A percentile compares a stretch with the other conserved stretches of the same genome.
phyloP scores from a whole-genome alignment of 2,113 vertebrate species.

The Coreoperca whiteheadi region DNA sequence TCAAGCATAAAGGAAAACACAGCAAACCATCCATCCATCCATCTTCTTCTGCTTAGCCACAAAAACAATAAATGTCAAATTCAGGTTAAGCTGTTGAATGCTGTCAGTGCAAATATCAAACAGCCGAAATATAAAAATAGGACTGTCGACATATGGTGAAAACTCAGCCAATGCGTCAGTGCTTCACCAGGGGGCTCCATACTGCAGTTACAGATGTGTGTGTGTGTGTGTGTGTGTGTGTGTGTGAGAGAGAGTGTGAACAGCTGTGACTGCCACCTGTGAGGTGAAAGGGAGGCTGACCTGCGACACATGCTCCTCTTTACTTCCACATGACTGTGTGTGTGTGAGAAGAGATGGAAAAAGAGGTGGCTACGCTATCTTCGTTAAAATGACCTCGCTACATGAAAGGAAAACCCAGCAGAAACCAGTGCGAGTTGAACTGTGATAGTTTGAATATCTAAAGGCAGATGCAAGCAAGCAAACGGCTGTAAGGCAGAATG shows the following conservation, averaged over 20 bases:
- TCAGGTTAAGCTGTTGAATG: background rate
- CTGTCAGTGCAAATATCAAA: slow-evolving; percentile 1
- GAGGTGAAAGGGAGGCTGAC: slow-evolving; percentile 70
- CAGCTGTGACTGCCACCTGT: slow-evolving; percentile 75
- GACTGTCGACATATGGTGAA: background rate
- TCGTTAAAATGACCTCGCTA: slow-evolving; percentile 44
- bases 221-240: slow-evolving; percentile 17
- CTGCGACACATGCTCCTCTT: slow-evolving; percentile 76
- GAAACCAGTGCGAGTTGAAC: slow-evolving; percentile 7
- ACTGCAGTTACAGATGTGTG: slow-evolving; percentile 5
- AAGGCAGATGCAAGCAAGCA: slow-evolving; percentile 11
- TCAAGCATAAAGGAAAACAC: background rate
- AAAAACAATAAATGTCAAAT: slow-evolving; percentile 14
- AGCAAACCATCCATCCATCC: too few relatives aligned
- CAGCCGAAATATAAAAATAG: background rate
- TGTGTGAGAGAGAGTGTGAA: slow-evolving; percentile 27
- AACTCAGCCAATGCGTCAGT: background rate
- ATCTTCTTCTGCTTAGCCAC: too few relatives aligned
- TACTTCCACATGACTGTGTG: slow-evolving; percentile 65
- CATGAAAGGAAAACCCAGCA: slow-evolving; percentile 33
- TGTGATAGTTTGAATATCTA: slow-evolving; percentile 27
- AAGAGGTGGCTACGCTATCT: slow-evolving; percentile 22
- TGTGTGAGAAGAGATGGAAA: slow-evolving; percentile 4
- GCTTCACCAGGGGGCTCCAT: slow-evolving; percentile 58
- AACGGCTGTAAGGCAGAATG: slow-evolving; percentile 8